Percentiles rank a stretch among this genome's conserved stretches.
phyloP scores from a whole-genome alignment of 2,113 vertebrate species.

The Delphinus delphis region DNA sequence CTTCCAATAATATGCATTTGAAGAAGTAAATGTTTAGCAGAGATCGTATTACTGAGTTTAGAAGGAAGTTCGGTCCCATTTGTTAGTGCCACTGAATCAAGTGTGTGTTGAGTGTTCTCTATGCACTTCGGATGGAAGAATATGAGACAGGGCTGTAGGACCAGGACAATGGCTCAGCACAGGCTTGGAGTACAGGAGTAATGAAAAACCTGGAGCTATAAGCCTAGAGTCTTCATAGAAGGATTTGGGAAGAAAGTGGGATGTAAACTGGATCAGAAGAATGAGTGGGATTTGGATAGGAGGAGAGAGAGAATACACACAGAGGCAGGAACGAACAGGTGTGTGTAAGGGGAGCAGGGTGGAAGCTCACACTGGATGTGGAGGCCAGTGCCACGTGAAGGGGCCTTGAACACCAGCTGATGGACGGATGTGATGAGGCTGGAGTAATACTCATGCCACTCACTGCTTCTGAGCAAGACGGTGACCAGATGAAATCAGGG shows the following conservation, averaged over 20 bases:
- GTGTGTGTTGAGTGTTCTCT: not conserved
- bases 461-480: not conserved
- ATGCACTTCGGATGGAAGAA: not conserved
- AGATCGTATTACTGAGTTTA: not conserved
- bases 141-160: not conserved
- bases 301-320: not conserved
- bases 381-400: fast-evolving
- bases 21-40: not conserved
- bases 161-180: not conserved
- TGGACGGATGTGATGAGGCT: not conserved
- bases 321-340: not conserved
- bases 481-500: not conserved
- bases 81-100: not conserved
- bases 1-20: not conserved
- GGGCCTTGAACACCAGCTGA: not conserved
- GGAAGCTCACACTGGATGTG: not conserved
- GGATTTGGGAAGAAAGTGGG: not conserved
- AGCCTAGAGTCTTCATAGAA: not conserved
- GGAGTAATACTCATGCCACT: fast-evolving
- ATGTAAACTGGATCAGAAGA: not conserved
- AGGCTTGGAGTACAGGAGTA: not conserved
- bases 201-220: not conserved
- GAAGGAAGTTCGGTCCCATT: not conserved
- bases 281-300: not conserved
- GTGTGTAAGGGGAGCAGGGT: not conserved